Evolutionary conservation across 2,888 invertebrate species (phyloP), one percentile per base, ranked within the genome.

Genomic region (Ormyrus thymus): DNA sequence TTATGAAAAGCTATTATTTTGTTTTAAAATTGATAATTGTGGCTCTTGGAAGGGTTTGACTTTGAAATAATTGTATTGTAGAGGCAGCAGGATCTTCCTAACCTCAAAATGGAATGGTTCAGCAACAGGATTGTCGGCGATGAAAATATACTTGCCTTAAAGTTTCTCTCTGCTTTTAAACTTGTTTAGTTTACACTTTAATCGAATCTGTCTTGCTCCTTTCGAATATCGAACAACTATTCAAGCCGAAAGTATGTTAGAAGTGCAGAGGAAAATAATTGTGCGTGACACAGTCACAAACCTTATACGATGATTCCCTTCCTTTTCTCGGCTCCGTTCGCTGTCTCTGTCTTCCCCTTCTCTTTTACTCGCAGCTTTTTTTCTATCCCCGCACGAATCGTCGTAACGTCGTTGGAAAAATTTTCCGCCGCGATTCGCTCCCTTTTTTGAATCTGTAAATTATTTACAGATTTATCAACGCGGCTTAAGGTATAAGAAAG

Each of bases 31-130:
- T 43, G 13, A n/a, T 7, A 43, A 43, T 11, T 43, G 11, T 48
- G 0, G 11, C 29, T 29, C 29, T 29, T 29, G 29, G 29, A 29
- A 29, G 29, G 29, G 29, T 29, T 29, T 29, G 29, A 29, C 29
- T 29, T 50, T 4, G 1, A 11, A 50, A 15, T 6, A 7, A 11
- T 13, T 53, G 59, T 15, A 6, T 0, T 8, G 59, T 58, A n/a
- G 29, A 29, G 43, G 61, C 53, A 10, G 10, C 29, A 46, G 48
- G 3, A 13, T 48, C 48, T 15, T 66, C 13, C 59, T 77, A 77
- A 77, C 77, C 77, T 77, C 53, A 10, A 77, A 72, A 61, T 13
- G 29, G 6, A 11, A 66, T 6, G 46, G 48, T 51, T 7, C 7
- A 46, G 5, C 6, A 10, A 29, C 29, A 29, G 4, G 48, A 59